A percentile compares a stretch with the other conserved stretches of the same genome.
Conservation (phyloP, 2,797 vertebrate species). For the Vireo griseus region DNA sequence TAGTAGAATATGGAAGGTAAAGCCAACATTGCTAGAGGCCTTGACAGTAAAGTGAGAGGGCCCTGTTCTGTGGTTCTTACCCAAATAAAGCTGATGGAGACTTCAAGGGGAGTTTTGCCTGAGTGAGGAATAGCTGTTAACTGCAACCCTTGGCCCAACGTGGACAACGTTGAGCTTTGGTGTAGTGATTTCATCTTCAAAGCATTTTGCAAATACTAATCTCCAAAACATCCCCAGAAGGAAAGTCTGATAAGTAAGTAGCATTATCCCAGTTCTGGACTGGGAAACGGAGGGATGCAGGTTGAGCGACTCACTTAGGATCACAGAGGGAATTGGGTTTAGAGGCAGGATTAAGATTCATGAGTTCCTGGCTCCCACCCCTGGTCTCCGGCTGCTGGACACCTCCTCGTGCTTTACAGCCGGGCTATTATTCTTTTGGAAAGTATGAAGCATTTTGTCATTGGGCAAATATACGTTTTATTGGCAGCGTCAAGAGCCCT, state of each 20-base stretch:
- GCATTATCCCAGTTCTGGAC: conserved; percentile 46
- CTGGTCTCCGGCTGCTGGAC: conserved; percentile 15
- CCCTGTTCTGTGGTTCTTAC: not conserved
- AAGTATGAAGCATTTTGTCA: conserved; percentile 54
- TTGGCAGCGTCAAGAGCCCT: not conserved
- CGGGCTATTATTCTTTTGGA: conserved; percentile 25
- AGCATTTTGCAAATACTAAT: conserved; percentile 52
- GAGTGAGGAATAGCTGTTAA: not conserved
- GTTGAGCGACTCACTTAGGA: conserved; percentile 25
- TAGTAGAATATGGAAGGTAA: conserved; percentile 45
- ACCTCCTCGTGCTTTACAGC: conserved; percentile 26
- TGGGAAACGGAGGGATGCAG: conserved; percentile 33
- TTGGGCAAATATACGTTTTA: conserved; percentile 49
- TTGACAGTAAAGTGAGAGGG: not conserved
- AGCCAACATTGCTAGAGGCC: not conserved
- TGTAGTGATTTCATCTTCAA: conserved; percentile 60
- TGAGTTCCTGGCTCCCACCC: conserved; percentile 43
- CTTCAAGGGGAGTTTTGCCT: conserved; percentile 16
- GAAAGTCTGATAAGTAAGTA: conserved; percentile 61
- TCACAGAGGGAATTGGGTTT: conserved; percentile 48
- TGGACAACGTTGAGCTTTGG: not conserved
- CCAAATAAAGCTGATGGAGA: not conserved
- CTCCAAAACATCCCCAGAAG: conserved; percentile 51
- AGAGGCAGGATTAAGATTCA: conserved; percentile 54
- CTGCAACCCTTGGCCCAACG: not conserved